Evolutionary conservation across 2,797 vertebrate species (phyloP), one percentile per base, ranked within the genome.

Genomic region (Phataginus tricuspis): DNA sequence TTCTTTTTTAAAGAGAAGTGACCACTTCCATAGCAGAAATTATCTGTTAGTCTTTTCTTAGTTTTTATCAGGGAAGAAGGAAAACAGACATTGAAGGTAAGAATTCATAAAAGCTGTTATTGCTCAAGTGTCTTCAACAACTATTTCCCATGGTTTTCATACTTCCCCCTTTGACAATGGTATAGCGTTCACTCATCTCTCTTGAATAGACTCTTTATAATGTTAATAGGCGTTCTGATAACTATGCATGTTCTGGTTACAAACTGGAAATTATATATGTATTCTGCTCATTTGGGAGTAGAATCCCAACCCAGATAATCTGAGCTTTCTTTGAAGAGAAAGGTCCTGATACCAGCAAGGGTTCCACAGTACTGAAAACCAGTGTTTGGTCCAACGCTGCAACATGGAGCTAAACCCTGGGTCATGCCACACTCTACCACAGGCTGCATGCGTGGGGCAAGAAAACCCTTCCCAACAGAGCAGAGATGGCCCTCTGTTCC

Each of bases 1-100:
- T 64, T 93, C 15, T 57, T 82, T 88, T 91, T 79, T 64, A 31
- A 93, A 93, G 31, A 86, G 25, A 91, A 86, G 11, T 68, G 11
- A 42, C 7, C 45, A 79, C 61, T 94, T 77, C 18, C 7, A 31
- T 7, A 61, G 63, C 61, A 93, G 53, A 92, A 69, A 88, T 78
- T 34, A 88, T 42, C 21, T 69, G 13, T 78, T 75, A 16, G 9
- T 53, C 31, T 51, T 85, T 63, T 71, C 31, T 95, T 66, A 55
- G 21, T 79, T 72, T 95, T 74, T 37, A 66, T 78, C 53, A 80
- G 51, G n/a, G 68, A 85, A 12, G 16, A 91, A 91, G 29, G 27
- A 59, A 92, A 92, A 45, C 21, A 53, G 25, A 72, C 37, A 57
- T 8, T 29, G 16, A 92, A 25, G 37, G 37, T 31, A 84, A 91